Evolutionary conservation across 1,140 invertebrate species (phyloP).

Genomic region (Episyrphus balteatus): DNA sequence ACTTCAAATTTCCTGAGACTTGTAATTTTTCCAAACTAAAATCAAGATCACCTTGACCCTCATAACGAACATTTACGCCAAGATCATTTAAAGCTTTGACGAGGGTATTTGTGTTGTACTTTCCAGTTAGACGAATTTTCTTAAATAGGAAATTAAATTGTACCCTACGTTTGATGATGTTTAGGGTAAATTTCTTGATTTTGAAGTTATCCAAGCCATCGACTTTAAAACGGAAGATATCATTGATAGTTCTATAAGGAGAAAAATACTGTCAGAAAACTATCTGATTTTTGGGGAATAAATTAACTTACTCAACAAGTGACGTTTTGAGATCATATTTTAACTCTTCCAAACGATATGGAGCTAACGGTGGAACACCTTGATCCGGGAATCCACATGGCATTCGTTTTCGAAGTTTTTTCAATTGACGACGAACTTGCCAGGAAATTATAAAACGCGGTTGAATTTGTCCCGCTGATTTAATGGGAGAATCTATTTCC

Average conservation of each 20-base stretch:
- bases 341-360: slow-evolving; percentile 18
- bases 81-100: slow-evolving; percentile 25
- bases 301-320: slow-evolving; percentile 20
- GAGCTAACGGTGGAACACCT: slow-evolving; percentile 27
- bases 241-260: slow-evolving; percentile 13
- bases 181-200: slow-evolving; percentile 26
- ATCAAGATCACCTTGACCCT: slow-evolving; percentile 21
- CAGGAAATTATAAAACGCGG: slow-evolving; percentile 26
- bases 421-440: slow-evolving; percentile 27
- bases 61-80: slow-evolving; percentile 28
- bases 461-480: slow-evolving; percentile 10
- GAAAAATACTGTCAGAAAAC: background rate
- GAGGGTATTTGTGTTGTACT: slow-evolving; percentile 27
- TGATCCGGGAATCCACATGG: slow-evolving; percentile 24
- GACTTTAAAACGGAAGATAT: slow-evolving; percentile 24
- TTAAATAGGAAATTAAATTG: slow-evolving; percentile 25
- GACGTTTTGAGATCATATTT: slow-evolving; percentile 17
- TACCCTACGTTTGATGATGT: slow-evolving; percentile 22
- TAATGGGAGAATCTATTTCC: slow-evolving; percentile 15
- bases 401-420: slow-evolving; percentile 29
- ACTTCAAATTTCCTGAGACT: slow-evolving; percentile 21
- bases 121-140: slow-evolving; percentile 23
- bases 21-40: slow-evolving; percentile 27
- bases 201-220: slow-evolving; percentile 26
- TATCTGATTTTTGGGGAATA: too few relatives aligned